Percentiles rank a stretch among this genome's conserved stretches.
phyloP scores from a whole-genome alignment of 2,888 invertebrate species.

The Lasioglossum leucozonium region DNA sequence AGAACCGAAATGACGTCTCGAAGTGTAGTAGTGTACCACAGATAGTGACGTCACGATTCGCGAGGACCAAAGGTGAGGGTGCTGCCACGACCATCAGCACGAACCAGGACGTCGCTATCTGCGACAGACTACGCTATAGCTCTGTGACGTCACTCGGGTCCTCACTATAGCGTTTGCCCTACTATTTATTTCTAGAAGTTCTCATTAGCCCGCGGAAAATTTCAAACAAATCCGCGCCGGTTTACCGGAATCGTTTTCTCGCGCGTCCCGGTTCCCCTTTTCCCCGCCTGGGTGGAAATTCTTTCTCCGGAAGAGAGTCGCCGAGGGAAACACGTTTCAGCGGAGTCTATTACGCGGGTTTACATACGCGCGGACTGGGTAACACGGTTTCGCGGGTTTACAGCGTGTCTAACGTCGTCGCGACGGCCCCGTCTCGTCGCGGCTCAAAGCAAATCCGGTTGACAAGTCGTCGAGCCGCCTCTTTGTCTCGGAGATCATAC shows the following conservation, averaged over 20 bases:
- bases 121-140: no score
- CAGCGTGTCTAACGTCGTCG: constrained; percentile 60
- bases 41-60: no score
- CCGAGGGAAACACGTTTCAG: not conserved
- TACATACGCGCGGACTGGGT: constrained; percentile 32
- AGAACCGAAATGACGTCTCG: no score
- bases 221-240: not conserved
- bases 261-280: not conserved
- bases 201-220: not conserved
- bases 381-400: constrained; percentile 56
- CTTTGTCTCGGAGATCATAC: constrained; percentile 59
- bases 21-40: no score
- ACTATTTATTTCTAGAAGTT: not conserved
- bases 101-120: no score
- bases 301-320: not conserved
- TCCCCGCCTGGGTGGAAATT: not conserved
- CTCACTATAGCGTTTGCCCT: not conserved
- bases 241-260: not conserved
- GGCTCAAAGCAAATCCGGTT: constrained; percentile 62
- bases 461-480: constrained; percentile 59
- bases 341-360: constrained; percentile 29
- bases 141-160: no score
- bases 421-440: constrained; percentile 17
- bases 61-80: no score
- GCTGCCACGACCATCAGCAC: no score